Evolutionary conservation across 2,888 invertebrate genomes (phyloP), one percentile per base, ranked within the genome.

Genomic region (Himalopsyche anomala): DNA sequence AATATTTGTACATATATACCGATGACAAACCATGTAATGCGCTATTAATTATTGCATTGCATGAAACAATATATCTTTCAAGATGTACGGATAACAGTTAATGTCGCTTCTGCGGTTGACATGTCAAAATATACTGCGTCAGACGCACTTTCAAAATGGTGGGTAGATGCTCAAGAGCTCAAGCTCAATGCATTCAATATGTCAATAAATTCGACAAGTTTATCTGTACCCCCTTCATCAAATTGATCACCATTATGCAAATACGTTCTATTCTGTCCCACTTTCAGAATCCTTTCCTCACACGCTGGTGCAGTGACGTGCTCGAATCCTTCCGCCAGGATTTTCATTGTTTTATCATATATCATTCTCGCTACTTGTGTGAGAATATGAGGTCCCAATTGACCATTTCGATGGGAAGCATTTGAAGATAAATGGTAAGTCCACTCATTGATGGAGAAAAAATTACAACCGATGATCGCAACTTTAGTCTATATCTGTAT

Each of bases 181-280:
- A 74, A 74, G 36, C 38, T 74, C 28, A 19, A 15, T 74, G 12
- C n/a, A 36, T 74, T 38, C 36, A 74, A 36, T 74, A 28, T 38
- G 74, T 74, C 74, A 74, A 74, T 74, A 74, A 2, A 38, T 38
- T 74, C 28, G 74, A 74, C 15, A 74, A 74, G 74, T 74, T 74
- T 74, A 74, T 54, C 81, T 81, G 40, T 19, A 19, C 3, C 81
- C 54, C 81, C 81, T 45, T 81, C 81, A 54, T 54, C 54, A 81
- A 81, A 82, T 36, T 82, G 36, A 74, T 11, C 38, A 17, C 55
- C 56, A 82, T 82, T 82, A 82, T 82, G 19, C 56, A 82, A 82
- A 82, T 82, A 56, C 82, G 40, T 82, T 82, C 82, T 56, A 40
- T 55, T 82, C 55, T 82, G 82, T 36, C 55, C 82, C 56, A 82